phyloP scores from a whole-genome alignment of 2,797 vertebrate genomes.

The Phalanger gymnotis region DNA sequence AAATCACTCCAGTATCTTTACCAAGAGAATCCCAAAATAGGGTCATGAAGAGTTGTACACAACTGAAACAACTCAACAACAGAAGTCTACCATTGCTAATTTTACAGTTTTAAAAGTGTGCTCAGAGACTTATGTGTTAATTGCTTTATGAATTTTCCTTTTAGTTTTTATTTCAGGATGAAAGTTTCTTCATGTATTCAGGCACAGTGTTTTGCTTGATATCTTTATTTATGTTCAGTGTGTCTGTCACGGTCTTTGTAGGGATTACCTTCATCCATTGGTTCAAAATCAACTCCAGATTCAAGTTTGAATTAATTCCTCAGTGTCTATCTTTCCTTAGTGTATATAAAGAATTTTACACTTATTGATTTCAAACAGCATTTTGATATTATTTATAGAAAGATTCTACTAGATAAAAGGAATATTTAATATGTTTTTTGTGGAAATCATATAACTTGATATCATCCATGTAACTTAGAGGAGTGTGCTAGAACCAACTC shows the following conservation, averaged over 20 bases:
- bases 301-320: neutral
- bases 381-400: neutral
- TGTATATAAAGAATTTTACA: neutral
- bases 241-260: neutral
- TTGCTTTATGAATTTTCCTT: neutral
- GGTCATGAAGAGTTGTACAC: accelerated
- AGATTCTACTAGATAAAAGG: neutral
- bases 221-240: neutral
- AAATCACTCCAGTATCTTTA: neutral
- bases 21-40: neutral
- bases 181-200: neutral
- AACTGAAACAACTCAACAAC: neutral
- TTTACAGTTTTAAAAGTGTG: neutral
- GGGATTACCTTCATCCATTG: neutral
- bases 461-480: neutral
- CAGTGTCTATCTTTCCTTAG: neutral
- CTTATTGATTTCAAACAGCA: neutral
- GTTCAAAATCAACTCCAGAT: neutral
- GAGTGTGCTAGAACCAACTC: neutral
- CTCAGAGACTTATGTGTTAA: neutral
- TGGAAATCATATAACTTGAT: neutral
- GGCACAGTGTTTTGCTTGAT: neutral
- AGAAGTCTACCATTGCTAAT: neutral
- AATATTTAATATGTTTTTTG: neutral
- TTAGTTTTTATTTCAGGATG: neutral